Conservation (phyloP, 1,140 invertebrate species). For the Centruroides sculpturatus region DNA sequence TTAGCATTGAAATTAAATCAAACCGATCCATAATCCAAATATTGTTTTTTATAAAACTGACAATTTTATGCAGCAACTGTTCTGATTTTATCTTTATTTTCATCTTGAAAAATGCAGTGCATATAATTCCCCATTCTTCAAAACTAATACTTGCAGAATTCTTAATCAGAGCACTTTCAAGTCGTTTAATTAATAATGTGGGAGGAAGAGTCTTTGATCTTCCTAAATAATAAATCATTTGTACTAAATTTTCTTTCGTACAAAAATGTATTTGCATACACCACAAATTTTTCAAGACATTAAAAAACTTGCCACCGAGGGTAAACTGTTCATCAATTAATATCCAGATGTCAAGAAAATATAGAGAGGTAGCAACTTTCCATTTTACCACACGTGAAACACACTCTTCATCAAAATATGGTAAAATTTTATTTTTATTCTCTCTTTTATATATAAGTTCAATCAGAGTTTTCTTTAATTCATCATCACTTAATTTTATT, state of each 20-base stretch:
- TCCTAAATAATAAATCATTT: slow-evolving; percentile 9
- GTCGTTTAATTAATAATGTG: slow-evolving; percentile 1
- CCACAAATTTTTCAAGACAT: slow-evolving; percentile 1
- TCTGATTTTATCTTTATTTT: slow-evolving; percentile 1
- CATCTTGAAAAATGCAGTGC: slow-evolving; percentile 7
- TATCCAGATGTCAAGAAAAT: slow-evolving; percentile 10
- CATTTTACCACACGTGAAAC: slow-evolving; percentile 5
- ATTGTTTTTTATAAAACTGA: not conserved
- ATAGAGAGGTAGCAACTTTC: slow-evolving; percentile 5
- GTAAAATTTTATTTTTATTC: not conserved
- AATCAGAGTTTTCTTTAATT: slow-evolving; percentile 1
- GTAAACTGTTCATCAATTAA: slow-evolving; percentile 4
- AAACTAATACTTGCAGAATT: not conserved
- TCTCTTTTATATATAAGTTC: not conserved
- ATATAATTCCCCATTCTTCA: slow-evolving; percentile 3
- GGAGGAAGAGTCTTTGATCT: not conserved
- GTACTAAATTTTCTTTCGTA: slow-evolving; percentile 5
- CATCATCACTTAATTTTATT: slow-evolving; percentile 2
- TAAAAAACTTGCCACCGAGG: slow-evolving; percentile 1
- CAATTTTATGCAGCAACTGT: not conserved
- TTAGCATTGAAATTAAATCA: slow-evolving; percentile 8
- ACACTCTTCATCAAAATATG: slow-evolving; percentile 10
- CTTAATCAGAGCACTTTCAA: slow-evolving; percentile 1
- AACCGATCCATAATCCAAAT: slow-evolving; percentile 6
- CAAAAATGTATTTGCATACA: slow-evolving; percentile 1